Evolutionary conservation across 2,888 invertebrate species (phyloP), one percentile per base, ranked within the genome.

Genomic region (Pasiphila rectangulata): DNA sequence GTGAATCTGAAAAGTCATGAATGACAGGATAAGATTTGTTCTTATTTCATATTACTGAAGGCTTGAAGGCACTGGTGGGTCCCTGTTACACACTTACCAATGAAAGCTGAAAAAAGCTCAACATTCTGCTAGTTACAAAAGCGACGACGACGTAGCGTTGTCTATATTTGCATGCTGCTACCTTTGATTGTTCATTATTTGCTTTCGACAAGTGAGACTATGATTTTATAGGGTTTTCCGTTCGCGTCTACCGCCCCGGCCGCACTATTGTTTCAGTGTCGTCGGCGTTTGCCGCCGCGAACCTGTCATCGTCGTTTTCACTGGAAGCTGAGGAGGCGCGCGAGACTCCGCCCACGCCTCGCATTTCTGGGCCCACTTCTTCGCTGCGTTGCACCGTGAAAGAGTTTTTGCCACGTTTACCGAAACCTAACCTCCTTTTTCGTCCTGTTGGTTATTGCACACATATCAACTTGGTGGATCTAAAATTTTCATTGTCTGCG

Each of bases 331-430:
- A 96, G 73, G 96, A 96, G 75, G 96, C 95, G 76, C 96, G 95
- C 77, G 92, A 92, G 46, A 89, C 84, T 21, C 87, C 89, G 75
- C 89, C 85, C 66, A 91, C 90, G 52, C 78, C 80, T 58, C 93
- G 89, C 76, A 93, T 92, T 85, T 96, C 96, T 70, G 97, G 97
- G 72, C 95, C 93, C 76, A 98, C 96, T 90, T 98, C 98, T 91
- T 98, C 98, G 86, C 98, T 98, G 89, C 98, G 95, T 91, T 98
- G 98, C 82, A 98, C 96, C 89, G 97, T 97, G 92, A 97, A 96
- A 80, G 97, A 96, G 89, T 95, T 96, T 92, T 96, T 96, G 81
- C 96, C 96, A 90, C 95, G 95, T 90, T 95, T 94, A 89, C 97
- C 97, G 91, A 96, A 96, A 90, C 96, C 96, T 94, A 96, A 94